These are phyloP conservation scores for Camelus dromedarius DNA, from an alignment of 2,113 vertebrate species.

Conservation along the genomic window DNA sequence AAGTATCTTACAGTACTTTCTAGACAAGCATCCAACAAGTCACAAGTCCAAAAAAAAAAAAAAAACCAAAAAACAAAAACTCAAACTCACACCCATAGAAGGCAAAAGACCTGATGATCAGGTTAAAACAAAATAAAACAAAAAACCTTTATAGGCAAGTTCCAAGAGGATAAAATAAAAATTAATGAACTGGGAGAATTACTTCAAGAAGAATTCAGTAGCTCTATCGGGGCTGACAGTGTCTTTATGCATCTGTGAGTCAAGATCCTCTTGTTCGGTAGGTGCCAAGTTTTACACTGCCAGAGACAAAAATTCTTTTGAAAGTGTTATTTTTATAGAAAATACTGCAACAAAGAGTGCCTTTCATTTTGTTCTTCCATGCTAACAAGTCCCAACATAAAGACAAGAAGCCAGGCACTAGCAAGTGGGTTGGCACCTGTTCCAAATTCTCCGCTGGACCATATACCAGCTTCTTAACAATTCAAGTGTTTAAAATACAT, in stretches of 20 bases:
- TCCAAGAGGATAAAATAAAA: background rate
- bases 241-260: background rate
- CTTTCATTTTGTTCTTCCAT: slow-evolving; percentile 20
- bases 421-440: background rate
- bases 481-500: slow-evolving; percentile 7
- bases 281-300: background rate
- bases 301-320: slow-evolving; percentile 23
- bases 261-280: background rate
- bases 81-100: background rate
- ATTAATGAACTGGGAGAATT: background rate
- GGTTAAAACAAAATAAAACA: background rate
- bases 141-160: background rate
- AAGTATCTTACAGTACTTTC: background rate
- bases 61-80: background rate
- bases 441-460: background rate
- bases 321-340: slow-evolving; percentile 53
- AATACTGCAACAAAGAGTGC: background rate
- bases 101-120: background rate
- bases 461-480: background rate
- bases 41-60: background rate
- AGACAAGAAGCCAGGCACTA: background rate
- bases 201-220: background rate
- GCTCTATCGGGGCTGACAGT: background rate
- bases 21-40: background rate
- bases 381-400: background rate